Evolutionary conservation across 1,140 invertebrate species (phyloP), one percentile per base, ranked within the genome.

Genomic region (Drosophila ambigua): DNA sequence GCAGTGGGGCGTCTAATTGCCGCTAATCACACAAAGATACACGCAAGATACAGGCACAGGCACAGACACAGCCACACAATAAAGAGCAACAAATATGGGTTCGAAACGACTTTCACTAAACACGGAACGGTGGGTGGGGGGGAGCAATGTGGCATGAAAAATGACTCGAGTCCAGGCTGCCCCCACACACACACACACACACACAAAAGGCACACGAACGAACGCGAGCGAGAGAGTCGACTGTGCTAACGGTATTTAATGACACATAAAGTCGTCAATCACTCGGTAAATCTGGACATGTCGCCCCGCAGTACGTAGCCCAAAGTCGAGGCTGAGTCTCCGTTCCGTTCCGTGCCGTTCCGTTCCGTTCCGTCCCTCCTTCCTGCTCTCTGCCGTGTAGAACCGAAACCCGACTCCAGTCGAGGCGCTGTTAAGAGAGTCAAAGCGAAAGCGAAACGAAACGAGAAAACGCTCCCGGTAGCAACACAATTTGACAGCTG

Each of bases 251-350:
- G 84, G 84, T 83, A 79, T 83, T 89, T 89, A 88, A 88, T 88
- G 83, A 89, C 84, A 88, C 83, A 88, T 83, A 66, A 88, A 88
- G 84, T 88, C 83, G 83, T 88, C 83, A 88, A 88, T 88, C 83
- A 88, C 83, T 83, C 79, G 69, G 79, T 63, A 89, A 88, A 88
- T 88, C 83, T 89, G 83, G 64, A 88, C 83, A 75, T 82, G 82
- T 85, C 83, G 82, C 82, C 82, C 26, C 15, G 13, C 49, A 9
- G 9, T 4, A 9, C 31, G 64, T 62, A 61, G 23, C 51, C 67
- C 61, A 69, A 52, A 58, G 78, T 66, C 61, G 35, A 13, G 35
- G 13, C 35, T 39, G 35, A 39, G 35, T 39, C 11, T 11, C 23
- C 23, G 23, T 24, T 24, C 23, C 1, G 26, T 65, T 54, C 41